Conservation (phyloP, 2,888 invertebrate genomes). For the Isoperla grammatica region DNA sequence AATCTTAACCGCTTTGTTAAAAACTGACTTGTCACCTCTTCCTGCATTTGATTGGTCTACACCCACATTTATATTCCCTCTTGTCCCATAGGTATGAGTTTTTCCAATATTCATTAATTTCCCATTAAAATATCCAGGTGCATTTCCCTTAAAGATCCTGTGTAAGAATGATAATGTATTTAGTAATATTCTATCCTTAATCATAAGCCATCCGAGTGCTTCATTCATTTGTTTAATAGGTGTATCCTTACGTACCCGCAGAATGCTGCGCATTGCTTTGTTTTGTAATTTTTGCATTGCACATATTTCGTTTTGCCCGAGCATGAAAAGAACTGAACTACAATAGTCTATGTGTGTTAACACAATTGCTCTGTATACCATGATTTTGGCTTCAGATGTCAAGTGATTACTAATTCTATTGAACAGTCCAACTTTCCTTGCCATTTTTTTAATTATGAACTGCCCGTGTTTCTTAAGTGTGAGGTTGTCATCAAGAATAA, state of each 20-base stretch:
- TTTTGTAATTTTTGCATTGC: neutral
- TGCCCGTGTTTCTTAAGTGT: neutral
- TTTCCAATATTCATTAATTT: neutral
- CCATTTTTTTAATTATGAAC: neutral
- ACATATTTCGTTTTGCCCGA: too few species aligned
- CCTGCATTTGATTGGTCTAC: neutral
- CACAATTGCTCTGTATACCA: neutral
- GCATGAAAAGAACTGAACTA: too few species aligned
- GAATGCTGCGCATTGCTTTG: neutral
- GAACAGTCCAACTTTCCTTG: neutral
- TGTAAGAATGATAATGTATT: neutral
- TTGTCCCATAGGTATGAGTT: neutral
- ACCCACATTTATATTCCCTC: neutral
- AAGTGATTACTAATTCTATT: neutral
- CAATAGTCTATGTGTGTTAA: neutral
- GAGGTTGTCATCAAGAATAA: neutral
- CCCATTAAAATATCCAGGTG: neutral
- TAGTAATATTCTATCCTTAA: neutral
- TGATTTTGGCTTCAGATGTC: neutral
- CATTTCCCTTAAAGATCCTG: neutral
- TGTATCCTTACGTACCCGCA: neutral
- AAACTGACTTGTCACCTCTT: neutral
- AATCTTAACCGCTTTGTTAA: neutral
- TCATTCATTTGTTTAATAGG: neutral
- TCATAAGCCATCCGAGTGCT: neutral